Evolutionary conservation across 2,113 vertebrate genomes (phyloP).

Genomic region (Calyptommatus sinebrachiatus): DNA sequence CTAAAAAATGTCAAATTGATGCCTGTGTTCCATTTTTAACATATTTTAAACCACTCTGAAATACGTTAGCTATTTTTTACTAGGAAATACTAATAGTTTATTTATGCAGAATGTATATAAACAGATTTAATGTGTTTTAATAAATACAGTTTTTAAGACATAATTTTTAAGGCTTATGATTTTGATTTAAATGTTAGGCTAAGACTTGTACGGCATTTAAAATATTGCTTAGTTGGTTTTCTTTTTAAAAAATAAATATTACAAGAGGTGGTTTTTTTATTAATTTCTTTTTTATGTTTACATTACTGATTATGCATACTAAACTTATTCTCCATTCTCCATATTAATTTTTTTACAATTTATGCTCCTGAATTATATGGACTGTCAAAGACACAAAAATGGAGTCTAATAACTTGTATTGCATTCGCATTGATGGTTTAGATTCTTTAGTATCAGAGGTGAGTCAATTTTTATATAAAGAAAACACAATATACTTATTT

Average conservation of each 20-base stretch:
- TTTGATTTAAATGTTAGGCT: no score
- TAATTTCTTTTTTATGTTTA: not conserved
- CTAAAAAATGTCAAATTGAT: no score
- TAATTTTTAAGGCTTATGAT: no score
- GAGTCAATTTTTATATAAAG: not conserved
- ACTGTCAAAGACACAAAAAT: conserved; percentile 6
- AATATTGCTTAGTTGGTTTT: no score
- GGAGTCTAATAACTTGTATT: conserved; percentile 23
- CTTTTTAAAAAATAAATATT: not conserved
- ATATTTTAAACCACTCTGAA: no score
- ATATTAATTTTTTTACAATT: conserved; percentile 1
- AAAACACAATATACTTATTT: not conserved
- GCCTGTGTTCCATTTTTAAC: no score
- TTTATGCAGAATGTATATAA: no score
- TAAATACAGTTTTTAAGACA: no score
- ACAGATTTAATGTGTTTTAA: no score
- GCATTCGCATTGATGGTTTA: conserved; percentile 39
- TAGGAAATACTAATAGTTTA: no score
- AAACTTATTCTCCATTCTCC: not conserved
- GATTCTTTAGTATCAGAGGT: conserved; percentile 65
- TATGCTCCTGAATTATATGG: conserved; percentile 45
- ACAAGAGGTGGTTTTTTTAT: not conserved
- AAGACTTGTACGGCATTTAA: no score
- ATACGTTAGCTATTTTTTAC: no score
- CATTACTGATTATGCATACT: not conserved